These are phyloP conservation scores for Hydropsyche betteni DNA, from an alignment of 2,888 invertebrate genomes.

Conservation along the genomic window DNA sequence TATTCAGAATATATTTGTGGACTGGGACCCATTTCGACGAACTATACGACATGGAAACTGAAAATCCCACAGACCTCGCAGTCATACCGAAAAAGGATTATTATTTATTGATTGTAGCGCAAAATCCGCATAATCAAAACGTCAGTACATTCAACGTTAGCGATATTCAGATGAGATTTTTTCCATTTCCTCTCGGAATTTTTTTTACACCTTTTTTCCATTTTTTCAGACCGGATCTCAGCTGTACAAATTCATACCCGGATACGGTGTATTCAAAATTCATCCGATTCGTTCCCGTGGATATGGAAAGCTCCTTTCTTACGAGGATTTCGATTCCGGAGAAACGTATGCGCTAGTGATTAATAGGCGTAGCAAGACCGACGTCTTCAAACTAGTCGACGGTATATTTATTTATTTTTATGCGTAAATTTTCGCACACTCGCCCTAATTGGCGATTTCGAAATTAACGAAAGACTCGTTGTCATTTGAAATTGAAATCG, in stretches of 20 bases:
- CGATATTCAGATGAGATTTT: not conserved
- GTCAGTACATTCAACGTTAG: not conserved
- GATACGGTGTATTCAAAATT: conserved; percentile 17
- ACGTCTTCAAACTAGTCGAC: not conserved
- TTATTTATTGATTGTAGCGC: conserved; percentile 43
- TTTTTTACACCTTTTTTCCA: not conserved
- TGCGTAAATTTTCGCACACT: too few relatives aligned
- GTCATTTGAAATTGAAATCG: conserved; percentile 17
- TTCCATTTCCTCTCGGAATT: not conserved
- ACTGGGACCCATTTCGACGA: conserved; percentile 49
- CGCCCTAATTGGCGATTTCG: too few relatives aligned
- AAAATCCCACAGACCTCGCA: conserved; percentile 37
- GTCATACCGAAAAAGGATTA: conserved; percentile 34
- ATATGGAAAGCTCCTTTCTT: conserved; percentile 10
- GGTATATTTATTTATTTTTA: conserved; percentile 24
- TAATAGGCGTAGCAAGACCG: not conserved
- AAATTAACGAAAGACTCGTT: not conserved
- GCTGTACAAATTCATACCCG: conserved; percentile 31
- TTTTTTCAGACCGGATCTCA: conserved; percentile 24
- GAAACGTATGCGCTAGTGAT: conserved; percentile 17
- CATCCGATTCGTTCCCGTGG: conserved; percentile 1
- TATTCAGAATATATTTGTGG: conserved; percentile 50
- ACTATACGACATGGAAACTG: conserved; percentile 41
- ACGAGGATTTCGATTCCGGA: not conserved
- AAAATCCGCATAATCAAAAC: conserved; percentile 31